phyloP scores from a whole-genome alignment of 2,888 invertebrate genomes.

The Trichopria drosophilae region DNA sequence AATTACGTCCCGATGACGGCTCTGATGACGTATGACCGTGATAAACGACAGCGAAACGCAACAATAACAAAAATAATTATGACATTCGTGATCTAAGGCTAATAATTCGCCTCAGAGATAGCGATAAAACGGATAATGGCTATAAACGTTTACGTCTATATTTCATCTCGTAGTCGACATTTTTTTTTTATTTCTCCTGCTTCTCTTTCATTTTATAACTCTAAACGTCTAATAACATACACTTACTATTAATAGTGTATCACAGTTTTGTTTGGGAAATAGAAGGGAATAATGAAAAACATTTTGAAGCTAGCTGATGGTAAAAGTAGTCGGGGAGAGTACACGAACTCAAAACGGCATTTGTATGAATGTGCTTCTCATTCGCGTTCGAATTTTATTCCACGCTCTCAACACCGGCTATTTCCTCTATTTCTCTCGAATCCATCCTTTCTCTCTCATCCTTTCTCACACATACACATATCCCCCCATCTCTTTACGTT shows the following conservation, averaged over 20 bases:
- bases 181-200: slow-evolving; percentile 29
- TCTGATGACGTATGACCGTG: too few species aligned
- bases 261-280: slow-evolving; percentile 57
- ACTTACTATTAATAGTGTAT: slow-evolving; percentile 52
- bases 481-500: too few species aligned
- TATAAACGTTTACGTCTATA: slow-evolving; percentile 34
- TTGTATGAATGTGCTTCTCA: too few species aligned
- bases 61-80: too few species aligned
- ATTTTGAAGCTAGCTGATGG: slow-evolving; percentile 1
- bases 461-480: too few species aligned
- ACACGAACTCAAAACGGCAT: slow-evolving; percentile 21
- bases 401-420: too few species aligned
- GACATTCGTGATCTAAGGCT: too few species aligned
- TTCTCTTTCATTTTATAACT: slow-evolving; percentile 41
- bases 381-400: too few species aligned
- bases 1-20: too few species aligned
- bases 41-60: too few species aligned
- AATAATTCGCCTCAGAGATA: too few species aligned
- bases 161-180: slow-evolving; percentile 36
- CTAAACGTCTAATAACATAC: slow-evolving; percentile 53
- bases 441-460: slow-evolving; percentile 2
- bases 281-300: slow-evolving; percentile 45
- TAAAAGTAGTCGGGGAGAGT: background rate
- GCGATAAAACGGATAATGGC: slow-evolving; percentile 27
- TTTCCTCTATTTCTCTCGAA: slow-evolving; percentile 2